Evolutionary conservation across 1,140 invertebrate species (phyloP), one percentile per base, ranked within the genome.

Genomic region (Drosophila chauvacae): DNA sequence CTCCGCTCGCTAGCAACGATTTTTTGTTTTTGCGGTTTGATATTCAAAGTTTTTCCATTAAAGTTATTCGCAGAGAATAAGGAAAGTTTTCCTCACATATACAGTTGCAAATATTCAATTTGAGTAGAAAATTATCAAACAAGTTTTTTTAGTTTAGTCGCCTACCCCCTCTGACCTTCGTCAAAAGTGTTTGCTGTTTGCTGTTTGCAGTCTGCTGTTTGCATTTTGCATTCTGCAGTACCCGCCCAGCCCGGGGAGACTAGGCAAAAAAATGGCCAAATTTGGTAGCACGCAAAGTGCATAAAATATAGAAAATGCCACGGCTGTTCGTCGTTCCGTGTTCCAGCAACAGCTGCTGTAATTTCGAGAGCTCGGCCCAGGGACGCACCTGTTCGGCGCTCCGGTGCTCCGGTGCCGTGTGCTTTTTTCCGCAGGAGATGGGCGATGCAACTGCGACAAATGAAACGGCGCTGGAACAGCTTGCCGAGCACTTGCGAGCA

Each of bases 21-120:
- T 78, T 71, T 71, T 77, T 71, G 71, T 84, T 88, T 88, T 73
- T 90, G 85, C 70, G 85, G 85, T 90, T 90, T 81, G 78, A 81
- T 90, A 90, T 90, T 84, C 86, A 90, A 90, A 90, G 85, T 90
- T 90, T 90, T 90, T 90, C 85, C 85, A 90, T 90, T 90, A 90
- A 90, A 90, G 85, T 90, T 90, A 90, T 85, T 85, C 71, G 64
- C 78, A 81, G 74, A 81, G 81, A 88, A 88, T 90, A 90, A 81
- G 81, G 79, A 90, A 90, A 90, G 70, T 90, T 90, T 90, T 45
- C 51, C 53, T 47, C 45, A 72, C 71, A 59, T 62, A 72, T 48
- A 82, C 80, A 80, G 82, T 84, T 81, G 77, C 81, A 81, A 81
- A 85, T 88, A 88, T 88, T 88, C 85, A 88, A 88, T 88, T 88